phyloP scores from a whole-genome alignment of 2,113 vertebrate genomes.

The Antigone vipio region DNA sequence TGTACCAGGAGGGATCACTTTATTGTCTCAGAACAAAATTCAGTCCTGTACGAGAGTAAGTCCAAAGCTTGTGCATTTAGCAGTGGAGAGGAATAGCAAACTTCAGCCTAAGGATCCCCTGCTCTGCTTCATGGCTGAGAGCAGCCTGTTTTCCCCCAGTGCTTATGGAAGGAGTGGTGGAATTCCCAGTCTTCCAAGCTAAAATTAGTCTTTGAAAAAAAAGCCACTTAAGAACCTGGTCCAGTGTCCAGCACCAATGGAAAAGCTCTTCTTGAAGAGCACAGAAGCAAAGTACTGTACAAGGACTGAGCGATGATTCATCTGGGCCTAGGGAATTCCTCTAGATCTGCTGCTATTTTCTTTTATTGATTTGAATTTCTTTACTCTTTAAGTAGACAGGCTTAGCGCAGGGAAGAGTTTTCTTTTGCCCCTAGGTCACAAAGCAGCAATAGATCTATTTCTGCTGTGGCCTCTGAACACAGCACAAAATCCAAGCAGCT shows the following conservation, averaged over 20 bases:
- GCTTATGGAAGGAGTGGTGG: not conserved
- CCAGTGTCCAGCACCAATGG: not conserved
- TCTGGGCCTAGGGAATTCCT: not conserved
- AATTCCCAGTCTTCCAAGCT: not conserved
- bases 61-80: not conserved
- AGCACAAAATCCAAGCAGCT: not conserved
- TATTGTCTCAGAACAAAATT: not conserved
- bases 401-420: not conserved
- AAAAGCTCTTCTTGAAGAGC: not conserved
- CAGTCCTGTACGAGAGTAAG: not conserved
- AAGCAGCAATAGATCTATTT: not conserved
- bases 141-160: not conserved
- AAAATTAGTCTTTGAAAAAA: not conserved
- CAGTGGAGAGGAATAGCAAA: not conserved
- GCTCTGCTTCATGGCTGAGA: not conserved
- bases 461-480: not conserved
- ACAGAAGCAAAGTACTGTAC: not conserved
- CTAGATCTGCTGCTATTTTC: not conserved
- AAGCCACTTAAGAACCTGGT: not conserved
- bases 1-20: not conserved
- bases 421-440: not conserved
- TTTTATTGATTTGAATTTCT: not conserved
- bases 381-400: not conserved
- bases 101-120: not conserved
- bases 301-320: not conserved